Conservation (phyloP, 1,140 invertebrate species). For the Euwallacea fornicatus region DNA sequence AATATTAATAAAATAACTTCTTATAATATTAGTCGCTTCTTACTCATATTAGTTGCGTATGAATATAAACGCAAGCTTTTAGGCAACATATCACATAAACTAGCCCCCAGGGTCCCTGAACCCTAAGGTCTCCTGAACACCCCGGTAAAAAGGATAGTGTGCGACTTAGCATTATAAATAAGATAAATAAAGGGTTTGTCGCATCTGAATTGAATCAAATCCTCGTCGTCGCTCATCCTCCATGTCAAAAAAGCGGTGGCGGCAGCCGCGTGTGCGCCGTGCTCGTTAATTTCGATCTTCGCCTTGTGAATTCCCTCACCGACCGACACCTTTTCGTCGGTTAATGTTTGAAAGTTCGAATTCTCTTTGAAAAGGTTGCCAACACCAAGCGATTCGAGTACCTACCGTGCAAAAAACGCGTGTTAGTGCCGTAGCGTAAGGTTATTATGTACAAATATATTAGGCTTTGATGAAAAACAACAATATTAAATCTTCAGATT, state of each 20-base stretch:
- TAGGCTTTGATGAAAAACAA: neutral
- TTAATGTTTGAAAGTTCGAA: conserved; percentile 52
- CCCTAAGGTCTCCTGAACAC: conserved; percentile 55
- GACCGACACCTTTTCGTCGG: conserved; percentile 53
- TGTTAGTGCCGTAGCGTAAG: conserved; percentile 32
- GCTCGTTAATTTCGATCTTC: conserved; percentile 63
- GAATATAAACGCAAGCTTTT: neutral
- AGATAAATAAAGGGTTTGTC: conserved; percentile 70
- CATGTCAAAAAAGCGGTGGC: conserved; percentile 64
- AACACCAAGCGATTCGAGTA: conserved; percentile 57
- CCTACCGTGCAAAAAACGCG: conserved; percentile 43
- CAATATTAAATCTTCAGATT: neutral
- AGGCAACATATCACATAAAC: conserved; percentile 8
- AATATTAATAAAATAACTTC: too few relatives aligned
- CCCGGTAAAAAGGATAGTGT: conserved; percentile 63
- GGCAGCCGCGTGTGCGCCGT: conserved; percentile 65
- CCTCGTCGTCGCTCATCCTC: conserved; percentile 65
- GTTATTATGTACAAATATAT: neutral
- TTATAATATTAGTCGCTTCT: conserved; percentile 5
- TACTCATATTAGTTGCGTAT: neutral
- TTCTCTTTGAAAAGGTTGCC: conserved; percentile 57
- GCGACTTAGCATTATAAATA: conserved; percentile 60
- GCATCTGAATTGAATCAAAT: conserved; percentile 60
- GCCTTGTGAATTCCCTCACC: conserved; percentile 63
- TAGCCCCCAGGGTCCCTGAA: neutral